phyloP scores from a whole-genome alignment of 2,797 vertebrate genomes.

The Scolopax rusticola region DNA sequence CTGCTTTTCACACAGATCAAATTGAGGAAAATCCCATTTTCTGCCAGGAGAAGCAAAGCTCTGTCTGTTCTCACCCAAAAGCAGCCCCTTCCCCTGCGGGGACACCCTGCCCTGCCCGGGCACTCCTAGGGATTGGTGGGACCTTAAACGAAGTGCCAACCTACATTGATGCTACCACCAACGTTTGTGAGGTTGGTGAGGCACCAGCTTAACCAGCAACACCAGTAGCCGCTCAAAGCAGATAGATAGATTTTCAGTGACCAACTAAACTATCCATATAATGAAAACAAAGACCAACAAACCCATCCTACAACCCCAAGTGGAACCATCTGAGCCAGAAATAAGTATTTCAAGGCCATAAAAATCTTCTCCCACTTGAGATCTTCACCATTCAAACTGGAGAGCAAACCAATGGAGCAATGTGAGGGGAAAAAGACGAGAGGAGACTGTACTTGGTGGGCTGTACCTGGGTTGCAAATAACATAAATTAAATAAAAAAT shows the following conservation, averaged over 20 bases:
- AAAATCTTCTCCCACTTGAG: neutral
- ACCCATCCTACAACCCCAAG: too few species aligned
- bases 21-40: too few species aligned
- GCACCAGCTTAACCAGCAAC: neutral
- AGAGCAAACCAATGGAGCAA: neutral
- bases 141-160: neutral
- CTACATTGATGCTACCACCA: neutral
- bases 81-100: neutral
- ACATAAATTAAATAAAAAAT: neutral
- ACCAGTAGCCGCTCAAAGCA: neutral
- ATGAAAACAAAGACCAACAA: neutral
- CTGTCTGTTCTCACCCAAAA: neutral
- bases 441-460: neutral
- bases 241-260: neutral
- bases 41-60: neutral
- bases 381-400: neutral
- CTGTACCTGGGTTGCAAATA: too few species aligned
- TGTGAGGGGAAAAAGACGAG: fast-evolving
- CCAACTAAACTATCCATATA: neutral
- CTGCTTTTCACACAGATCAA: neutral
- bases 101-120: too few species aligned
- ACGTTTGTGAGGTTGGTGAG: neutral
- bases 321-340: neutral
- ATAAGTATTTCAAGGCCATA: too few species aligned
- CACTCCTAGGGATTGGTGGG: neutral